These are phyloP conservation scores for Lymantria monacha DNA, from an alignment of 2,888 invertebrate genomes.

Conservation along the genomic window DNA sequence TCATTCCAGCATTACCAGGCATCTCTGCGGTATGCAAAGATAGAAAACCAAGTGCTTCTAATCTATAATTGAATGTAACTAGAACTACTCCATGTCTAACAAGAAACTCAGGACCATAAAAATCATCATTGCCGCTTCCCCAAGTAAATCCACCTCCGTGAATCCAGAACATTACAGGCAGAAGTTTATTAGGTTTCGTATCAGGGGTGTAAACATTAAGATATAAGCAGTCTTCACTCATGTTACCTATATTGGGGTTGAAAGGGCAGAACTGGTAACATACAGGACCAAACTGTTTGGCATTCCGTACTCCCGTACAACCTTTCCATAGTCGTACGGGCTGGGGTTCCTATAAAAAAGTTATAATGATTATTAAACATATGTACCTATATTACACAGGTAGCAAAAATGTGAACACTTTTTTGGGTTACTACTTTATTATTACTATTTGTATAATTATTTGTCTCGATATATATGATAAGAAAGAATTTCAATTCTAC, in stretches of 20 bases:
- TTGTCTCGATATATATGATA: no score
- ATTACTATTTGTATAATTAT: no score
- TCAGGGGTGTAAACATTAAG: slow-evolving; percentile 66
- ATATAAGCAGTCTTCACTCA: slow-evolving; percentile 65
- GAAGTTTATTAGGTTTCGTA: slow-evolving; percentile 32
- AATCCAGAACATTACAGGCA: slow-evolving; percentile 67
- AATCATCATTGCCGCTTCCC: slow-evolving; percentile 56
- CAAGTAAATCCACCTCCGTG: slow-evolving; percentile 57
- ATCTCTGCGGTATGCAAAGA: slow-evolving; percentile 60
- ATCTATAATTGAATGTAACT: slow-evolving; percentile 68
- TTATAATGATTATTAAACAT: not conserved
- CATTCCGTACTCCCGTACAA: slow-evolving; percentile 45
- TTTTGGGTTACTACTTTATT: no score
- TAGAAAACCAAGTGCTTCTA: slow-evolving; percentile 64
- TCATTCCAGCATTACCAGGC: slow-evolving; percentile 73
- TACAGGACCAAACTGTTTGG: slow-evolving; percentile 44
- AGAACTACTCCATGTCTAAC: slow-evolving; percentile 57
- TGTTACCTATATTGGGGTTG: slow-evolving; percentile 16
- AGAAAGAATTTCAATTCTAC: no score
- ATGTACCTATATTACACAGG: no score
- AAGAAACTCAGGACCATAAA: slow-evolving; percentile 64
- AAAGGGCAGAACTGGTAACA: slow-evolving; percentile 8
- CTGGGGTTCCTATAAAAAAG: slow-evolving; percentile 39
- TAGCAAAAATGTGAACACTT: no score
- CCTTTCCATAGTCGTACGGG: slow-evolving; percentile 44